Conservation (phyloP, 2,888 invertebrate genomes). For the Philereme vetulata region DNA sequence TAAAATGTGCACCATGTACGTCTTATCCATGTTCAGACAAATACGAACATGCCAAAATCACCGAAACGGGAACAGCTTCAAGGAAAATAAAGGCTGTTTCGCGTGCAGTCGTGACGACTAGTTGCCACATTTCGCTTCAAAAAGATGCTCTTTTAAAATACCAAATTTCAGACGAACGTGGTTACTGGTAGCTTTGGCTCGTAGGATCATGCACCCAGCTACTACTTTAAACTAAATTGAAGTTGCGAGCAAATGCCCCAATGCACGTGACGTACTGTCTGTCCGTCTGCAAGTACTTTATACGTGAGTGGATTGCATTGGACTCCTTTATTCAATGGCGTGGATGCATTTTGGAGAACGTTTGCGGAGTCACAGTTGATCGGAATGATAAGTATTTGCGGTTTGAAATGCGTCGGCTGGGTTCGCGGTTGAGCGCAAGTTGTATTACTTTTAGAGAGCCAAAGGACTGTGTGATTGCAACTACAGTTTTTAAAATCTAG, state of each 20-base stretch:
- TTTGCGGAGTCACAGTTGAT: constrained; percentile 49
- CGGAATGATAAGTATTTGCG: constrained; percentile 60
- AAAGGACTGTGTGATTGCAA: constrained; percentile 1
- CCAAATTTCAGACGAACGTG: constrained; percentile 53
- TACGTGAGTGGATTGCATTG: constrained; percentile 73
- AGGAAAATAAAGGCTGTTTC: constrained; percentile 36
- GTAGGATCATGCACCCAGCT: constrained; percentile 65
- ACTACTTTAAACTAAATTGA: constrained; percentile 81
- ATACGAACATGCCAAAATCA: constrained; percentile 6
- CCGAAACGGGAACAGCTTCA: constrained; percentile 18
- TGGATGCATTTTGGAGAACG: constrained; percentile 55
- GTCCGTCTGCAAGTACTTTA: constrained; percentile 64
- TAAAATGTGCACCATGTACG: too few species aligned
- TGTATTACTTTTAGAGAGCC: constrained; percentile 8
- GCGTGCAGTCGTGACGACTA: constrained; percentile 28
- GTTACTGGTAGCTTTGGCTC: constrained; percentile 12
- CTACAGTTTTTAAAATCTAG: too few species aligned
- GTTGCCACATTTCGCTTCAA: constrained; percentile 49
- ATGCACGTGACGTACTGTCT: constrained; percentile 69
- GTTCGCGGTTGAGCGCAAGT: constrained; percentile 15
- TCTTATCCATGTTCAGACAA: too few species aligned
- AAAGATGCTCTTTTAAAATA: constrained; percentile 55
- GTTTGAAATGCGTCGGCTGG: constrained; percentile 11
- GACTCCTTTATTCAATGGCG: constrained; percentile 55
- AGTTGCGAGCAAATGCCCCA: constrained; percentile 65